Evolutionary conservation across 2,888 invertebrate genomes (phyloP), one percentile per base, ranked within the genome.

Genomic region (Hylaea fasciaria): DNA sequence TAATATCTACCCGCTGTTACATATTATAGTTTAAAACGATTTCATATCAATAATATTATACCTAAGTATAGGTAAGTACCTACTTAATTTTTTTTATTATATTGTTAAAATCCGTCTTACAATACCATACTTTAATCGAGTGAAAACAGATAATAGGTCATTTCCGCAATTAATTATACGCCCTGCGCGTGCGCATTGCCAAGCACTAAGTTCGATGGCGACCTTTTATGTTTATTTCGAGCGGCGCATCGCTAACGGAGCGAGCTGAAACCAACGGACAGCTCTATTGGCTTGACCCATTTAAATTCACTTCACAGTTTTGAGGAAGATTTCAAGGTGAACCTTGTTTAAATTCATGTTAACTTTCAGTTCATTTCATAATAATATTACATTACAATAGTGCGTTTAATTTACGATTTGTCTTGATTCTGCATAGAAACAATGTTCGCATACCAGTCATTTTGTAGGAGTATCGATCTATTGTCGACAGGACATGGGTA

Each of bases 161-260:
- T 83, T 88, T 87, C 85, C 85, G 82, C 79, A 82, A 87, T 88
- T 83, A 85, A 87, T 86, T 83, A 82, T 81, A 78, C 74, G 78
- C 74, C 76, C 71, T 76, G 78, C 72, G 63, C 63, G 44, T 37
- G 56, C 59, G 77, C 78, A 76, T 77, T 84, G 87, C 84, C 86
- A 86, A 82, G 76, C 76, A 77, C 72, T 79, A 81, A 81, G 75
- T 85, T 78, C 78, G 78, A 79, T 78, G 78, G 74, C 78, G 89
- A 91, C 89, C 89, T 89, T 90, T 90, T 78, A 76, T 75, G 80
- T 85, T 84, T 91, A 90, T 90, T 91, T 89, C 76, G 77, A 77
- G 87, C 81, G 66, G 68, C 80, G 76, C 78, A 80, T 82, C 79
- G 76, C 75, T 75, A 63, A 69, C 76, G 72, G 71, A 66, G 68